Evolutionary conservation across 2,888 invertebrate species (phyloP), one percentile per base, ranked within the genome.

Genomic region (Calameuta filiformis): DNA sequence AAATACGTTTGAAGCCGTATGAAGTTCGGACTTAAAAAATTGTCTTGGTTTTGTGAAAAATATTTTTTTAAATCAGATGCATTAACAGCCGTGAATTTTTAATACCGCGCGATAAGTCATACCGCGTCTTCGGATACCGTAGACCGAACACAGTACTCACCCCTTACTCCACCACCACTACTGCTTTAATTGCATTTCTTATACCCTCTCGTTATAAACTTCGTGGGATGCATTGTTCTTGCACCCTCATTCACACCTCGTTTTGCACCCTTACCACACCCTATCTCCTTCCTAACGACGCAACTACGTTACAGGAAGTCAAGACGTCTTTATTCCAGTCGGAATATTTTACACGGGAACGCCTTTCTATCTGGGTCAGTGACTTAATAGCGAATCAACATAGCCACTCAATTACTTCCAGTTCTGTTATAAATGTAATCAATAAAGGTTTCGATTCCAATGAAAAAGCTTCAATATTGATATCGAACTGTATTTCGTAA

Each of bases 141-240:
- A 23, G 23, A 56, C 23, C 23, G 56, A 56, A 56, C 56, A 56
- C 56, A 23, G 23, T 6, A 56, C 56, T 23, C 23, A 15, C 56
- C 23, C 56, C 15, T 40, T 56, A 9, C 23, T 56, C 23, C 56
- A 56, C 23, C 56, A 15, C 23, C 23, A 23, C 56, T 23, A 56
- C 56, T 23, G 23, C 15, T 77, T 56, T 35, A 77, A 77, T 77
- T 73, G 77, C 77, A 77, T 77, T 77, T 77, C 40, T 77, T 77
- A 40, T 77, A 56, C 56, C n/a, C 73, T 30, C 77, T 77, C 77
- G 73, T 77, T 77, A 77, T 35, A 35, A 73, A 77, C 73, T 56
- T 73, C 23, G 31, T 9, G 76, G 71, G 56, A 9, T 56, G 56
- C 56, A 56, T 56, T 56, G 56, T 56, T 56, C 56, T 56, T 56